Base-by-base conservation (phyloP, 2,888 invertebrate species). In the Zygaena filipendulae region DNA sequence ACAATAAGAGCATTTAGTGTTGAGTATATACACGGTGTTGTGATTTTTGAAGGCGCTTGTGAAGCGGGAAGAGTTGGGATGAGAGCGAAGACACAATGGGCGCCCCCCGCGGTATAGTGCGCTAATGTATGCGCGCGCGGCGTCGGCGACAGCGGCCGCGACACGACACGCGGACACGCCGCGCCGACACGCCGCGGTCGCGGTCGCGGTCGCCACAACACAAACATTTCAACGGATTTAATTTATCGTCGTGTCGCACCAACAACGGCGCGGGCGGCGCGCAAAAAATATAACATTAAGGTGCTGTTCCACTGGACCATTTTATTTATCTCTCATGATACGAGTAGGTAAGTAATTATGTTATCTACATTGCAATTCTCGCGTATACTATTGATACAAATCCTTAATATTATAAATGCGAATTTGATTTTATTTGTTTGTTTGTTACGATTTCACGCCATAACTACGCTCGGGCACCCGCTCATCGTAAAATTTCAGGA, bases 171-270 rank as follows among this genome's bases (percentile, higher is more conserved):
- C n/a, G n/a, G n/a, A n/a, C n/a, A n/a, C n/a, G n/a, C n/a, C n/a
- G n/a, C n/a, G n/a, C n/a, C n/a, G n/a, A n/a, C n/a, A n/a, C n/a
- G n/a, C n/a, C n/a, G n/a, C n/a, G n/a, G n/a, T n/a, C n/a, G n/a
- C n/a, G n/a, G n/a, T n/a, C n/a, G 32, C 39, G 27, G 52, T 58
- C 60, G 60, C 55, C 55, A 68, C 66, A 70, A 72, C 71, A 72
- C 72, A 72, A 74, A 75, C 72, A 72, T 70, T 72, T 75, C 74
- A 74, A 72, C 72, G 71, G 71, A 67, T 62, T 66, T 70, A 70
- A 72, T 74, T 72, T 74, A 74, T 72, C 51, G 66, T 67, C 60
- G 51, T 66, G 62, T 67, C 61, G 58, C 56, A 53, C 4, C 7
- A 16, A 7, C 7, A 16, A 16, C 7, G 49, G 40, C 49, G 45